Evolutionary conservation across 2,797 vertebrate genomes (phyloP), one percentile per base, ranked within the genome.

Genomic region (Dryobates pubescens): DNA sequence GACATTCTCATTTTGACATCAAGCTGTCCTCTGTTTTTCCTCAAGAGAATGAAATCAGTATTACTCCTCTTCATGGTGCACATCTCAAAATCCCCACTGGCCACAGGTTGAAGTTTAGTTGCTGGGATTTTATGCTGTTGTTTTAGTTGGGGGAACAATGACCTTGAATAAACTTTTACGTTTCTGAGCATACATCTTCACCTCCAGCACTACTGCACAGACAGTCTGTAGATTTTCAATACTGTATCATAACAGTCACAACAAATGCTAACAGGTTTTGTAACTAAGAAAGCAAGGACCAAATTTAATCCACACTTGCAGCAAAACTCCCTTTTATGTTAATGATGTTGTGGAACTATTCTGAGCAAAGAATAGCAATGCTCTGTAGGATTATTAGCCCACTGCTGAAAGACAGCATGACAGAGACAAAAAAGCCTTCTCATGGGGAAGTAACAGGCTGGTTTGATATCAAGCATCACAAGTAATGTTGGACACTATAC

Each of bases 11-110:
- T 67, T 78, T 82, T 86, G 16, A n/a, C 75, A 9, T 53, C 16
- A 75, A 89, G 24, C 17, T 86, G 32, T 64, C 51, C 18, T 92
- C 57, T 93, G 57, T 5, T 82, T 84, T 85, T 36, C 32, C 7
- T 84, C 57, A 70, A 64, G 71, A 73, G 63, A 45, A 0, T 43
- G 12, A 75, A 83, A 75, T 76, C 32, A n/a, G 2, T 54, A 57
- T 57, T 41, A 14, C 2, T 54, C 9, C 3, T 24, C 74, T 43
- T 54, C 79, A 36, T 49, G 74, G 59, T 1, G 2, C 49, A 27
- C 7, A 32, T 83, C 17, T 81, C 16, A 53, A 85, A 89, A 82
- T 74, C 51, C 18, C 6, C 6, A 9, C 23, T 83, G 32, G 13
- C 17, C 36, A 36, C 34, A 64, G 14, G 34, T 69, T n/a, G 13